Evolutionary conservation across 2,113 vertebrate genomes (phyloP).

Genomic region (Amphilophus citrinellus): DNA sequence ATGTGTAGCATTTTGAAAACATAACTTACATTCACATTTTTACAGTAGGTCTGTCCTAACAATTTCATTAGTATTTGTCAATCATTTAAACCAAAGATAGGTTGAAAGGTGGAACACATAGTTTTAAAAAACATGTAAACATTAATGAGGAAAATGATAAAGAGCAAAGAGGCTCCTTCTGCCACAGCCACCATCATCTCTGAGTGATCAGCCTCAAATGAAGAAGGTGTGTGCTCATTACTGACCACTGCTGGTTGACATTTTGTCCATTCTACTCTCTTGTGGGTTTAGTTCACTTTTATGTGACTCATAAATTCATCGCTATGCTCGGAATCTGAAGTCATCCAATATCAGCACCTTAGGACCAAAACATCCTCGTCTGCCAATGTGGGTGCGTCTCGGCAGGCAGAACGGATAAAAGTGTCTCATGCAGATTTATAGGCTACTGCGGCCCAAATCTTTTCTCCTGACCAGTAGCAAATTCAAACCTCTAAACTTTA

Average conservation of each 20-base stretch:
- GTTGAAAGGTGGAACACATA: not conserved
- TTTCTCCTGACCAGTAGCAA: not conserved
- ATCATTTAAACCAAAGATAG: not conserved
- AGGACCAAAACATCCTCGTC: conserved; percentile 65
- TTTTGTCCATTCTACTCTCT: conserved; percentile 7
- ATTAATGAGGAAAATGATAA: not conserved
- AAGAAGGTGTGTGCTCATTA: conserved; percentile 12
- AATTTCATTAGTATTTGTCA: not conserved
- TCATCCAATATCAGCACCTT: conserved; percentile 42
- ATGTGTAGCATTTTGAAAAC: not conserved
- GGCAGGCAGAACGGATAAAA: not conserved
- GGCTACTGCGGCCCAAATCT: not conserved
- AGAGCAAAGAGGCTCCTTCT: not conserved
- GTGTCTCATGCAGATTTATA: not conserved
- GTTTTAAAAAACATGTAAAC: not conserved
- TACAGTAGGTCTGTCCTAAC: too few relatives aligned
- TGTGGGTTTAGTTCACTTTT: conserved; percentile 38
- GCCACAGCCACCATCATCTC: conserved; percentile 1
- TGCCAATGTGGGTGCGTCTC: conserved; percentile 58
- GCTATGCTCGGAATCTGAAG: conserved; percentile 69
- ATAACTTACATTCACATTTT: too few relatives aligned
- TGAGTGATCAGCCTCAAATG: not conserved
- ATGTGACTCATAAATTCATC: conserved; percentile 48
- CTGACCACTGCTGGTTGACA: conserved; percentile 45
- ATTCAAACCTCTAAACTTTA: not conserved